Conservation (phyloP, 2,888 invertebrate genomes). For the Ormyrus rosae region DNA sequence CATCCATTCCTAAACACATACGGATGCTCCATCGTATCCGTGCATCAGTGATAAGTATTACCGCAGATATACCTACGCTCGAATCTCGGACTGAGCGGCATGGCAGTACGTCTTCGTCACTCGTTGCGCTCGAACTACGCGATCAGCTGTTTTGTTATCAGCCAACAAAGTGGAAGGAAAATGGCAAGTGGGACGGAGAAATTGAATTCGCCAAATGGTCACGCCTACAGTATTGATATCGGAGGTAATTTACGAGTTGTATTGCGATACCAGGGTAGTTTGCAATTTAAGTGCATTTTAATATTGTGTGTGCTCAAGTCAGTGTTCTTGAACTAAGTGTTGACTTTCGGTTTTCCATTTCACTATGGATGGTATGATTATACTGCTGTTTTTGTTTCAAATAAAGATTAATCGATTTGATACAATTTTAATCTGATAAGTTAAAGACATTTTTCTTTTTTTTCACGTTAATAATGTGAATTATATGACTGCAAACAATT, state of each 20-base stretch:
- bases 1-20: too few species aligned
- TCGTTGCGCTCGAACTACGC: constrained; percentile 17
- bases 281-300: not conserved
- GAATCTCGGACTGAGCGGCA: not conserved
- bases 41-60: too few species aligned
- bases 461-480: too few species aligned
- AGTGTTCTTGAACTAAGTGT: not conserved
- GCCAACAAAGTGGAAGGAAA: constrained; percentile 16
- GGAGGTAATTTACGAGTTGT: constrained; percentile 40
- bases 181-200: constrained; percentile 37
- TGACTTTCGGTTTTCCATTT: not conserved
- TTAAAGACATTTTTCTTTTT: too few species aligned
- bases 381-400: not conserved
- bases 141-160: constrained; percentile 36
- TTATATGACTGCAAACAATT: too few species aligned
- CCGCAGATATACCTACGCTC: too few species aligned
- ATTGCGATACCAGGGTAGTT: too few species aligned
- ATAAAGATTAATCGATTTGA: not conserved
- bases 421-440: not conserved
- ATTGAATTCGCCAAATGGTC: constrained; percentile 1
- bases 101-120: constrained; percentile 24
- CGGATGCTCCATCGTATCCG: too few species aligned
- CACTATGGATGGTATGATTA: not conserved
- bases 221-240: constrained; percentile 39
- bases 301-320: not conserved